Evolutionary conservation across 2,797 vertebrate species (phyloP), one percentile per base, ranked within the genome.

Genomic region (Rhadinocentrus ornatus): DNA sequence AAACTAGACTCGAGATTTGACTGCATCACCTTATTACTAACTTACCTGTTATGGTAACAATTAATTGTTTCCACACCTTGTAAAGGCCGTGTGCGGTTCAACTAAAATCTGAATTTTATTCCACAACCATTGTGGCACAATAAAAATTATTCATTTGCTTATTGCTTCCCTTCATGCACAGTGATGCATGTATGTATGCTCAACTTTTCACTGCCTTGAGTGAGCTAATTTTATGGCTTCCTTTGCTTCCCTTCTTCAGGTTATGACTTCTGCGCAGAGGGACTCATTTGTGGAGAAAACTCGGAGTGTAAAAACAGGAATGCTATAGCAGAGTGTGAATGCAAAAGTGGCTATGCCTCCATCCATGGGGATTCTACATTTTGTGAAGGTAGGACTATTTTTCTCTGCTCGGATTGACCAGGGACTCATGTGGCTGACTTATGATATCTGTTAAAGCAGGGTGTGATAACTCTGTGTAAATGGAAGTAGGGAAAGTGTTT

Each of bases 231-330:
- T 80, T 61, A 75, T 65, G 37, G 24, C 53, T 75, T 80, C 64
- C 75, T 79, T 72, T 85, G 61, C 80, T 69, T 66, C 18, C 73
- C 26, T 83, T 57, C 82, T 92, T 77, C 83, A 99, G 97, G 97
- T 82, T 95, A 98, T 75, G 96, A 99, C 92, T 99, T 99, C 87
- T 99, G 97, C 72, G 93, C 96, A 31, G 96, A 97, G 86, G 96
- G 95, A 70, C 91, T 97, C 77, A 94, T 92, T 79, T 99, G 97
- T 91, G 96, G 97, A 66, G 96, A 97, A 89, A 98, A 99, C 77
- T 97, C 97, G 0, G 95, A 96, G 76, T 99, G 97, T 88, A 96
- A 95, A 90, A 99, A 97, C 86, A 93, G 92, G 93, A 96, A 96
- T 88, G 97, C 95, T 12, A 96, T 95, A 93, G 96, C 97, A 0